Evolutionary conservation across 2,797 vertebrate genomes (phyloP).

Genomic region (Acipenser oxyrinchus): DNA sequence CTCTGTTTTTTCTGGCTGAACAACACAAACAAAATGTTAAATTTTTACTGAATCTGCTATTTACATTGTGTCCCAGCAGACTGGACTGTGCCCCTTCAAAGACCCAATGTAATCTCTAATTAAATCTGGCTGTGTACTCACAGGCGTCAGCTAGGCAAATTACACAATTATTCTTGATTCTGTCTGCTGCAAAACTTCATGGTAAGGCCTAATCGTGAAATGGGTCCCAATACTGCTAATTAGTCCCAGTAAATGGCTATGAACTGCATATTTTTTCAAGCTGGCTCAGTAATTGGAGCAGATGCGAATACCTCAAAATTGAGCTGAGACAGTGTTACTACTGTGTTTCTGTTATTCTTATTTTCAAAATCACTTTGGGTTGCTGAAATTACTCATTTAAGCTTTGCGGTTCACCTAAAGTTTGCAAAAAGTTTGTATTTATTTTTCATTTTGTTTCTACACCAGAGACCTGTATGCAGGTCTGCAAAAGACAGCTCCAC

Average conservation of each 20-base stretch:
- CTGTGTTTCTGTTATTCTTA: not conserved
- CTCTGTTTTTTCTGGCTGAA: constrained; percentile 62
- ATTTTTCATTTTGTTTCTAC: too few species aligned
- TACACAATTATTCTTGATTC: constrained; percentile 58
- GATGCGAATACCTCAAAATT: constrained; percentile 1
- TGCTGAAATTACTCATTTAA: too few species aligned
- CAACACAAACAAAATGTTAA: constrained; percentile 54
- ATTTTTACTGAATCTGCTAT: constrained; percentile 21
- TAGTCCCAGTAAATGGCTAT: constrained; percentile 33
- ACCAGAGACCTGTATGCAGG: too few species aligned
- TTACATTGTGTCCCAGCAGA: constrained; percentile 35
- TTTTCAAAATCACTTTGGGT: too few species aligned
- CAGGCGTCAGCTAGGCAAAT: constrained; percentile 62
- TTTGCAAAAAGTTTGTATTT: too few species aligned
- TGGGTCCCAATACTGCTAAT: constrained; percentile 40
- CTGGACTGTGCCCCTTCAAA: constrained; percentile 59
- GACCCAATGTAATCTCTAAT: constrained; percentile 56
- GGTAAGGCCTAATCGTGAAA: constrained; percentile 43
- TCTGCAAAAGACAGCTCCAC: too few species aligned
- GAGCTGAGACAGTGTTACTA: not conserved
- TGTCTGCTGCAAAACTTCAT: constrained; percentile 33
- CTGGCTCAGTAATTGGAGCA: not conserved
- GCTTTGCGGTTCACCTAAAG: too few species aligned
- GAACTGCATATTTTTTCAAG: not conserved
- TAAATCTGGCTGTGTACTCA: constrained; percentile 59